These are phyloP conservation scores for Pilophorus perplexus DNA, from an alignment of 2,888 invertebrate genomes.

Conservation along the genomic window DNA sequence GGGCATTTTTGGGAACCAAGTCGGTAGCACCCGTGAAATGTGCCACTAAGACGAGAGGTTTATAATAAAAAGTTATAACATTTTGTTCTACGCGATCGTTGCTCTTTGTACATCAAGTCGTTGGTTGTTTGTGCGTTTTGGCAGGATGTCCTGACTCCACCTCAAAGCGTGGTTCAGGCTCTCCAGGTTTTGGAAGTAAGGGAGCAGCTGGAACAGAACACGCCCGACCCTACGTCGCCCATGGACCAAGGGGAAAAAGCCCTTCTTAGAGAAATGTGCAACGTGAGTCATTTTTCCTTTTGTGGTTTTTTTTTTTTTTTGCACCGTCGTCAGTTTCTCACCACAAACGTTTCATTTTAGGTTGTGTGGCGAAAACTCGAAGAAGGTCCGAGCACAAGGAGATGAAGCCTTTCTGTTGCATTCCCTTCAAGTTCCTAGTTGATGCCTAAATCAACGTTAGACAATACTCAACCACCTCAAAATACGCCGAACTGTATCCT, in stretches of 20 bases:
- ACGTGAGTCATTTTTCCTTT: constrained; percentile 59
- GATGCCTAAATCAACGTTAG: constrained; percentile 33
- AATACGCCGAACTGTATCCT: too few relatives aligned
- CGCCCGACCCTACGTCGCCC: constrained; percentile 44
- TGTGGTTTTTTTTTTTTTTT: too few relatives aligned
- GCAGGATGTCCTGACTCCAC: constrained; percentile 55
- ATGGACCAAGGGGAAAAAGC: constrained; percentile 82
- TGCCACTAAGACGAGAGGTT: too few relatives aligned
- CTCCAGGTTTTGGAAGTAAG: constrained; percentile 88
- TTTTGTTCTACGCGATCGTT: too few relatives aligned
- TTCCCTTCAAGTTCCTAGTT: constrained; percentile 42
- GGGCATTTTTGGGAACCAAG: too few relatives aligned
- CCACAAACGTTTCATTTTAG: constrained; percentile 54
- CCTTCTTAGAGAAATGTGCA: constrained; percentile 92
- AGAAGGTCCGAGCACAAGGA: constrained; percentile 56
- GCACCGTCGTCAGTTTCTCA: not conserved
- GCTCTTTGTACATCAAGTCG: too few relatives aligned
- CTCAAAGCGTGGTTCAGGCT: constrained; percentile 90
- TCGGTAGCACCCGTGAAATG: too few relatives aligned
- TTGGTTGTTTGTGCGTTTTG: too few relatives aligned
- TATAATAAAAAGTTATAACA: too few relatives aligned
- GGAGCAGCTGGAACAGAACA: constrained; percentile 71
- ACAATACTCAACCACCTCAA: too few relatives aligned
- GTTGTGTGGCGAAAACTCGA: constrained; percentile 90
- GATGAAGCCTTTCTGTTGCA: constrained; percentile 37